phyloP scores from a whole-genome alignment of 1,140 invertebrate species.

The Apis dorsata region DNA sequence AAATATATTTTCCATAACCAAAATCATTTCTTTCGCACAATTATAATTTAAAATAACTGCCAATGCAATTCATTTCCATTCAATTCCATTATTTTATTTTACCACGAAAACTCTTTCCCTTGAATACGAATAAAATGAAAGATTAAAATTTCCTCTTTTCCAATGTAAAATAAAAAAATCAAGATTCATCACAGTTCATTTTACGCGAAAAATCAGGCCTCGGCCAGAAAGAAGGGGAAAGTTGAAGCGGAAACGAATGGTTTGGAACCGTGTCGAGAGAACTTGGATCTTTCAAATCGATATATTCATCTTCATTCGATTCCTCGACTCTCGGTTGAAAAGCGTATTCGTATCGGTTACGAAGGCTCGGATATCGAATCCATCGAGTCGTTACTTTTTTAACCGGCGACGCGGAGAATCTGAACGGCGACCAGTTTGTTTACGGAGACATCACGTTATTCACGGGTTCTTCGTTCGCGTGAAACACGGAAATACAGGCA shows the following conservation, averaged over 20 bases:
- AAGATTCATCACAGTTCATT: too few relatives aligned
- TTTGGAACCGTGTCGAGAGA: too few relatives aligned
- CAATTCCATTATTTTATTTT: too few relatives aligned
- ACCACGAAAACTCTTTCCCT: too few relatives aligned
- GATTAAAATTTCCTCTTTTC: neutral
- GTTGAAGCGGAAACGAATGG: neutral
- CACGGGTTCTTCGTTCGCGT: neutral
- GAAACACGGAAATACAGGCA: constrained; percentile 1
- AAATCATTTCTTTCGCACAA: too few relatives aligned
- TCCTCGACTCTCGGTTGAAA: constrained; percentile 12
- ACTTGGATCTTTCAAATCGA: neutral
- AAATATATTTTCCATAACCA: too few relatives aligned
- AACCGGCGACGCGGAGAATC: neutral
- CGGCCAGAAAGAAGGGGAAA: neutral
- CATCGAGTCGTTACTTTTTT: neutral
- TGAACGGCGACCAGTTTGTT: neutral
- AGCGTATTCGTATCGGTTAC: constrained; percentile 19
- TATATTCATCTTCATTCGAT: neutral
- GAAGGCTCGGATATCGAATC: neutral
- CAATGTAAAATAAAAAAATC: neutral
- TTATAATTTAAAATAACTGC: too few relatives aligned
- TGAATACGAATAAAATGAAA: too few relatives aligned
- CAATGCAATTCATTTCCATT: too few relatives aligned
- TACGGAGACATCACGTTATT: neutral
- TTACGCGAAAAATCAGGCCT: too few relatives aligned